phyloP scores from a whole-genome alignment of 2,888 invertebrate species.

The Drosophila anceps region DNA sequence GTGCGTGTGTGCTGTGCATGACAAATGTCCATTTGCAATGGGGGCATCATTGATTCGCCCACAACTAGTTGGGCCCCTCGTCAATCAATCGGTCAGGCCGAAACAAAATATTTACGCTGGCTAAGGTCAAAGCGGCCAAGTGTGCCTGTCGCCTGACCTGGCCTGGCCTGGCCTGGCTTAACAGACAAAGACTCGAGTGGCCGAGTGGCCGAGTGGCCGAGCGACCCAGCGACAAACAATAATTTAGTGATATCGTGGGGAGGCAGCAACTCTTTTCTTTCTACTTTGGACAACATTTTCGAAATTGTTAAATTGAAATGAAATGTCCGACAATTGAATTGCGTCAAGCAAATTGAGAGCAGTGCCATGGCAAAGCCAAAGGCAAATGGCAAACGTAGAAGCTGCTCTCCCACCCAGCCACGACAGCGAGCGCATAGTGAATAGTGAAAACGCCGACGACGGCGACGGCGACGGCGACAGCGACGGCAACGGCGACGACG shows the following conservation, averaged over 20 bases:
- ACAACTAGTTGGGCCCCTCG: background rate
- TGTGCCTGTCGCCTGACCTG: slow-evolving; percentile 16
- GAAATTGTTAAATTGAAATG: slow-evolving; percentile 77
- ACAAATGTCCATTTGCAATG: slow-evolving; percentile 37
- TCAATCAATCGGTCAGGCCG: slow-evolving; percentile 26
- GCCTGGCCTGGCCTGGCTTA: background rate
- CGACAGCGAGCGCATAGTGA: background rate
- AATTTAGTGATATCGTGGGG: slow-evolving; percentile 43
- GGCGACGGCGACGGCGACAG: too few relatives aligned
- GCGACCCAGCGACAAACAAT: slow-evolving; percentile 32
- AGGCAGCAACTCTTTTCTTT: slow-evolving; percentile 20
- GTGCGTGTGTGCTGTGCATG: slow-evolving; percentile 11
- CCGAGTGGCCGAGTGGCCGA: background rate
- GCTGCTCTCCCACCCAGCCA: background rate
- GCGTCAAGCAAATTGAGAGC: slow-evolving; percentile 62
- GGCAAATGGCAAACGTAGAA: slow-evolving; percentile 5
- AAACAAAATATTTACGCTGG: slow-evolving; percentile 29
- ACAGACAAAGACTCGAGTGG: background rate
- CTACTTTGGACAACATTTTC: slow-evolving; percentile 40
- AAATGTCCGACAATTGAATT: slow-evolving; percentile 77
- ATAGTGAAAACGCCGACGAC: background rate
- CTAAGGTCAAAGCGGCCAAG: slow-evolving; percentile 31
- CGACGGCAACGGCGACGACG: too few relatives aligned
- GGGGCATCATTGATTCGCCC: background rate
- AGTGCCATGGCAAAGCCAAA: slow-evolving; percentile 11